phyloP scores from a whole-genome alignment of 2,113 vertebrate species.

The Amphilophus citrinellus region DNA sequence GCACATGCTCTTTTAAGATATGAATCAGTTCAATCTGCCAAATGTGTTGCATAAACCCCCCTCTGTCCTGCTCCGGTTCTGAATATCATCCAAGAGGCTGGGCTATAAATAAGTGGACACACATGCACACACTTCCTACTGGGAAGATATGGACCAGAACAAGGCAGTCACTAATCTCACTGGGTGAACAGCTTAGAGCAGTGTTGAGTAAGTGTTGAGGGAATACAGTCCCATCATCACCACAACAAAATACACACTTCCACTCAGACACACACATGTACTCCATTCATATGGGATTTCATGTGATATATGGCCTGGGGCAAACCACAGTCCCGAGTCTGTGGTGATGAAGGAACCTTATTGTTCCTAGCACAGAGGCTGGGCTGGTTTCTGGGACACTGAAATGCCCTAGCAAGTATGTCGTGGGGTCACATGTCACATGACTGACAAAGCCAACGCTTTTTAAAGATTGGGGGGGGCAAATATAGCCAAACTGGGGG shows the following conservation, averaged over 20 bases:
- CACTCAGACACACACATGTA: constrained; percentile 37
- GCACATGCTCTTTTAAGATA: constrained; percentile 49
- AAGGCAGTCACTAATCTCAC: constrained; percentile 66
- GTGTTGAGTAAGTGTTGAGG: constrained; percentile 58
- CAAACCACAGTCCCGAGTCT: constrained; percentile 57
- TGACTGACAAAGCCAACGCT: constrained; percentile 51
- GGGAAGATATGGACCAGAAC: constrained; percentile 65
- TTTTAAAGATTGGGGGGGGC: constrained; percentile 45
- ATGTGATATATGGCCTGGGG: constrained; percentile 72
- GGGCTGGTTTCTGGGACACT: constrained; percentile 68
- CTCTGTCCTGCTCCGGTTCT: constrained; percentile 64
- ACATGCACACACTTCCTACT: constrained; percentile 35
- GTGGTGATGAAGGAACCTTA: constrained; percentile 66
- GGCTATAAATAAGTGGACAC: constrained; percentile 73
- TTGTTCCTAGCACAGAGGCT: constrained; percentile 69
- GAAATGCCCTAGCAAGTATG: constrained; percentile 49
- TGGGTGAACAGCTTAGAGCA: constrained; percentile 62
- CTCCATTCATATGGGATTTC: constrained; percentile 67
- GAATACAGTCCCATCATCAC: constrained; percentile 58
- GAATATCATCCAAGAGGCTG: constrained; percentile 66
- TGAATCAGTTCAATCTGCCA: constrained; percentile 67
- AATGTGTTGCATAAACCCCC: constrained; percentile 48
- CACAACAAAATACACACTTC: constrained; percentile 26
- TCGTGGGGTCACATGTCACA: constrained; percentile 63
- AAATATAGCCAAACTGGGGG: constrained; percentile 20